Conservation (phyloP, 1,140 invertebrate genomes). For the Aporrectodea caliginosa region DNA sequence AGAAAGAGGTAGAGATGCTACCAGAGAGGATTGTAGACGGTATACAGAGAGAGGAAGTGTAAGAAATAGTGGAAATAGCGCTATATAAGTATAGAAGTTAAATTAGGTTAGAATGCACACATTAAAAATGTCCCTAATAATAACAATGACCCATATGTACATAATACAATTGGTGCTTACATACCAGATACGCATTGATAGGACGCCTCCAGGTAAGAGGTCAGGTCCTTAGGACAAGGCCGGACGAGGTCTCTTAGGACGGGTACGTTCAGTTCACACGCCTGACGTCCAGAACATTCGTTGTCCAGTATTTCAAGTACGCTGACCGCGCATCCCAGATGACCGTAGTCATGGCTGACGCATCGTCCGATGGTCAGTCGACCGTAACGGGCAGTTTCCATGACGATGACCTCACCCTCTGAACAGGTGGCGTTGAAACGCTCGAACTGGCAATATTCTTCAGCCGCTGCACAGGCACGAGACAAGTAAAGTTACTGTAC, state of each 20-base stretch:
- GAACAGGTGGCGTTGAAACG: constrained; percentile 16
- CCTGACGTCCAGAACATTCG: constrained; percentile 14
- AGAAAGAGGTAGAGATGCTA: too few relatives aligned
- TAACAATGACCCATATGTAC: not conserved
- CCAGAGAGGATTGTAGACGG: too few relatives aligned
- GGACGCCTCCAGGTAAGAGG: constrained; percentile 11
- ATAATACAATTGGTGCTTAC: not conserved
- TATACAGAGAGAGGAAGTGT: too few relatives aligned
- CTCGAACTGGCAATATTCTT: constrained; percentile 29
- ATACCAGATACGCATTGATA: constrained; percentile 9
- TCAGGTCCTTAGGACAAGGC: constrained; percentile 21
- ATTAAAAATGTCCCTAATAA: not conserved
- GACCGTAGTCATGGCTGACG: constrained; percentile 16
- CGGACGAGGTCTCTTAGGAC: constrained; percentile 6
- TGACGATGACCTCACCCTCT: constrained; percentile 7
- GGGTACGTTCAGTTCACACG: constrained; percentile 7
- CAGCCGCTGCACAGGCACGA: not conserved
- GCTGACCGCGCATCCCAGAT: constrained; percentile 22
- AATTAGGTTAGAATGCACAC: not conserved
- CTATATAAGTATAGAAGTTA: too few relatives aligned
- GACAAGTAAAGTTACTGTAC: not conserved
- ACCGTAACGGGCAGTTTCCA: constrained; percentile 20
- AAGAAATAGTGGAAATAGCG: too few relatives aligned
- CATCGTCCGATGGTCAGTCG: constrained; percentile 20
- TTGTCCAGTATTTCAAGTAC: constrained; percentile 9